These are phyloP conservation scores for Chaenodraco wilsoni DNA, from an alignment of 2,797 vertebrate genomes.

Conservation along the genomic window DNA sequence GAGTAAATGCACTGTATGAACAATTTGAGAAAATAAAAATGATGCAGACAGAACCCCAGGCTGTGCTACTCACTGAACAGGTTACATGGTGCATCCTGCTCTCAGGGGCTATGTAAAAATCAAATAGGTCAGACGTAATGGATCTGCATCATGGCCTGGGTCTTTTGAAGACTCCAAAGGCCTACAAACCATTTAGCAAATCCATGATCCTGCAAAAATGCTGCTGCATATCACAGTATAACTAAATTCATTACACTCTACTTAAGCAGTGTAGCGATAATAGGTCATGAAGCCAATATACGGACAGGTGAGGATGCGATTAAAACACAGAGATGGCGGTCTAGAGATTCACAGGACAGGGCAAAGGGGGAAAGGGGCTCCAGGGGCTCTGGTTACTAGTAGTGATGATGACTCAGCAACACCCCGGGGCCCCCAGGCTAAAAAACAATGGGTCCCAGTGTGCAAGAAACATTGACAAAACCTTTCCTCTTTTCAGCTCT, in stretches of 20 bases:
- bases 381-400: slow-evolving; percentile 70
- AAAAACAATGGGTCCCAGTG: slow-evolving; percentile 78
- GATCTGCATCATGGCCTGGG: slow-evolving; percentile 40
- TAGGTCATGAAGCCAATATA: neutral
- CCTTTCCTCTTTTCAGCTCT: slow-evolving; percentile 62
- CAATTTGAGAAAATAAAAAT: slow-evolving; percentile 27
- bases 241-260: slow-evolving; percentile 19
- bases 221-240: slow-evolving; percentile 1
- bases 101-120: slow-evolving; percentile 42
- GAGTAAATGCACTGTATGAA: slow-evolving; percentile 1
- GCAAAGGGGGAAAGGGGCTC: slow-evolving; percentile 27
- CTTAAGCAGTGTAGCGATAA: neutral
- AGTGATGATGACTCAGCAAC: slow-evolving; percentile 67
- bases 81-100: slow-evolving; percentile 33
- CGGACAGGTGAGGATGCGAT: slow-evolving; percentile 27
- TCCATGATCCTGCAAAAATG: slow-evolving; percentile 17
- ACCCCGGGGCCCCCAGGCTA: slow-evolving; percentile 49
- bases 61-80: slow-evolving; percentile 50
- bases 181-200: slow-evolving; percentile 39
- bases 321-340: slow-evolving; percentile 20
- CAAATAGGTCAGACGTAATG: slow-evolving; percentile 64
- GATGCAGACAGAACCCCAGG: slow-evolving; percentile 34
- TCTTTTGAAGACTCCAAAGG: slow-evolving; percentile 38
- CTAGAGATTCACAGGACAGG: slow-evolving; percentile 45
- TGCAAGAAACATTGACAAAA: slow-evolving; percentile 75